phyloP scores from a whole-genome alignment of 2,888 invertebrate species.

The Ochropleura leucogaster region DNA sequence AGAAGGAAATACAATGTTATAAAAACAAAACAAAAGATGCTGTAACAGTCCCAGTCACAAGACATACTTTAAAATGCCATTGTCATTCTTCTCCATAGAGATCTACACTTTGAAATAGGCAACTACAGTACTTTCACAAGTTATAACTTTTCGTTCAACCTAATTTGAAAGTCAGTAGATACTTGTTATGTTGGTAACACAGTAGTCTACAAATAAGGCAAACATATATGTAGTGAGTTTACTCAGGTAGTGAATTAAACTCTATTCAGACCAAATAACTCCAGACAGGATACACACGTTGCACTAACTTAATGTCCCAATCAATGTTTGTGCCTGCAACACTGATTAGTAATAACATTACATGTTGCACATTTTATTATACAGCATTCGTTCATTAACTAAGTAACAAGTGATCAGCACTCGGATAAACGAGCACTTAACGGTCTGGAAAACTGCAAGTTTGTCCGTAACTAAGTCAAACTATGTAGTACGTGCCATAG shows the following conservation, averaged over 20 bases:
- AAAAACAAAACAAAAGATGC: no score
- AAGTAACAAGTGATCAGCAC: conserved; percentile 14
- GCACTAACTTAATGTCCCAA: not conserved
- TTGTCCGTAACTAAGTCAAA: conserved; percentile 7
- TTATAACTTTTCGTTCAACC: no score
- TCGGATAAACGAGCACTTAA: conserved; percentile 10
- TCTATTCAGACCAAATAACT: not conserved
- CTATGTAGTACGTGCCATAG: conserved; percentile 12
- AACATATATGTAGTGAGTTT: not conserved
- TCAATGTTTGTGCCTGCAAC: not conserved
- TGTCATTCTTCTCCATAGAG: no score
- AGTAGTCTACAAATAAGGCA: not conserved
- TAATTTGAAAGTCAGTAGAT: not conserved
- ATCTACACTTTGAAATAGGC: no score
- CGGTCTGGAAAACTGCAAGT: conserved; percentile 18
- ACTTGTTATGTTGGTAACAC: not conserved
- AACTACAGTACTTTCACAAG: no score
- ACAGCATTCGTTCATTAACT: conserved; percentile 5
- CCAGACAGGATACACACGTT: not conserved
- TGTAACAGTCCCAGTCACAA: no score
- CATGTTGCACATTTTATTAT: conserved; percentile 3
- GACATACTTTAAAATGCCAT: no score
- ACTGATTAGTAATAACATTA: conserved; percentile 24
- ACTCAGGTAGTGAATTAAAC: no score
- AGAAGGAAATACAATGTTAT: no score